Percentiles rank a stretch among this genome's conserved stretches.
Evolutionary conservation across 2,888 invertebrate genomes (phyloP).

Genomic region (Noctua janthe): DNA sequence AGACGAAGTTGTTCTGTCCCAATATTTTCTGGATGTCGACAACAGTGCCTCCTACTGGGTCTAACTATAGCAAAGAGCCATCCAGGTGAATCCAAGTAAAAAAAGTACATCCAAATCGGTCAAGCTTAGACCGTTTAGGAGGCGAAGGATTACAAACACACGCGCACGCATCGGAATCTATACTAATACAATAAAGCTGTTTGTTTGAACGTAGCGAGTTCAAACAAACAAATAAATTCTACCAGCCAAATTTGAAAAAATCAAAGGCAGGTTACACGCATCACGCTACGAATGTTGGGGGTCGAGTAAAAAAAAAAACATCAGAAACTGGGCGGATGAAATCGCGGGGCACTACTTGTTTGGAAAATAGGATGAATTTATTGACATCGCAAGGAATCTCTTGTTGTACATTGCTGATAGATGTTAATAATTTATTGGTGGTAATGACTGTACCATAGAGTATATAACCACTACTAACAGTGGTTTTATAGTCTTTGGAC

Average conservation of each 20-base stretch:
- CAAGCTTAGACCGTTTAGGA: not conserved
- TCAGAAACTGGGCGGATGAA: not conserved
- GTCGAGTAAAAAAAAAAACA: not conserved
- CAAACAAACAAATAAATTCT: too few relatives aligned
- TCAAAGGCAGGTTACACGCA: not conserved
- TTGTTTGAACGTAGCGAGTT: not conserved
- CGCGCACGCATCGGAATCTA: not conserved
- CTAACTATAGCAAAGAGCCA: not conserved
- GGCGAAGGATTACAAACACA: not conserved
- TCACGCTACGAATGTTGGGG: not conserved
- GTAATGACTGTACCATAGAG: not conserved
- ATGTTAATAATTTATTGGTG: not conserved
- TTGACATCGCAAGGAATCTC: conserved; percentile 17
- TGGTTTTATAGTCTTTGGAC: too few relatives aligned
- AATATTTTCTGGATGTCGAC: not conserved
- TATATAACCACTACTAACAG: too few relatives aligned
- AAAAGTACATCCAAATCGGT: not conserved
- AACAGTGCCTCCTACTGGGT: not conserved
- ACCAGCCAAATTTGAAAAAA: not conserved
- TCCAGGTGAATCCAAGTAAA: not conserved
- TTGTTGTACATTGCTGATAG: conserved; percentile 9
- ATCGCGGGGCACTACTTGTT: not conserved
- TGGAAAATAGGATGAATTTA: not conserved
- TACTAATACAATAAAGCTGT: not conserved
- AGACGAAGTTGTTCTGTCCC: not conserved